Percentiles rank a stretch among this genome's conserved stretches.
Evolutionary conservation across 2,888 invertebrate species (phyloP).

Genomic region (Tanypteryx hageni): DNA sequence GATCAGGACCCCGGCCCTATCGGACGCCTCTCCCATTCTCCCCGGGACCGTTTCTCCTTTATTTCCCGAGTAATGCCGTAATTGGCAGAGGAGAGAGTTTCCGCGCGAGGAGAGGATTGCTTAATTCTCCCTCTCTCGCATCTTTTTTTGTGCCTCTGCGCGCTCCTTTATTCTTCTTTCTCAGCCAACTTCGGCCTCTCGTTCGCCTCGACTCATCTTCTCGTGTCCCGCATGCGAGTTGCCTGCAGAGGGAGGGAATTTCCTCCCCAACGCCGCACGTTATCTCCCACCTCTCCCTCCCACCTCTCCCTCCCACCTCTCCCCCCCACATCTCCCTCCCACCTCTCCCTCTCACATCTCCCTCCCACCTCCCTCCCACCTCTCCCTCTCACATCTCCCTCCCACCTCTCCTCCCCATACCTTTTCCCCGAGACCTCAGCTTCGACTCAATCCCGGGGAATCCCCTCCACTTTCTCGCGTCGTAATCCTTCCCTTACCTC

Average conservation of each 20-base stretch:
- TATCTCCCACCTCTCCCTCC: slow-evolving; percentile 55
- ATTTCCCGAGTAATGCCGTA: not conserved
- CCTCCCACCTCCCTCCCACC: not conserved
- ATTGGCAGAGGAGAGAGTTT: not conserved
- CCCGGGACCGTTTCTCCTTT: too few relatives aligned
- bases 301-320: slow-evolving; percentile 33
- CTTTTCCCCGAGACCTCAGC: slow-evolving; percentile 1
- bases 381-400: not conserved
- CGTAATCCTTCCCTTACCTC: slow-evolving; percentile 37
- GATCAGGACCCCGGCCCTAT: not conserved
- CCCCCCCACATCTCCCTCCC: not conserved
- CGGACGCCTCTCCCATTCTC: not conserved
- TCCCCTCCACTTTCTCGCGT: slow-evolving; percentile 45
- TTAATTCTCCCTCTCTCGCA: not conserved
- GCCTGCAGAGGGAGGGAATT: slow-evolving; percentile 71
- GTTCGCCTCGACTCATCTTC: not conserved
- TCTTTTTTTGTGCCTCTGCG: not conserved
- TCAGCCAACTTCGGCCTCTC: not conserved
- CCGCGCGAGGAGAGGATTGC: not conserved
- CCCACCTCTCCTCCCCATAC: not conserved
- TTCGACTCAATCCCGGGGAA: slow-evolving; percentile 44
- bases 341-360: not conserved
- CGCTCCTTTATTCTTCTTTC: not conserved
- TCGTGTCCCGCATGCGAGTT: slow-evolving; percentile 70
- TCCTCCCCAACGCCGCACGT: slow-evolving; percentile 64